A percentile compares a stretch with the other conserved stretches of the same genome.
phyloP scores from a whole-genome alignment of 2,113 vertebrate genomes.

The Marmota monax region DNA sequence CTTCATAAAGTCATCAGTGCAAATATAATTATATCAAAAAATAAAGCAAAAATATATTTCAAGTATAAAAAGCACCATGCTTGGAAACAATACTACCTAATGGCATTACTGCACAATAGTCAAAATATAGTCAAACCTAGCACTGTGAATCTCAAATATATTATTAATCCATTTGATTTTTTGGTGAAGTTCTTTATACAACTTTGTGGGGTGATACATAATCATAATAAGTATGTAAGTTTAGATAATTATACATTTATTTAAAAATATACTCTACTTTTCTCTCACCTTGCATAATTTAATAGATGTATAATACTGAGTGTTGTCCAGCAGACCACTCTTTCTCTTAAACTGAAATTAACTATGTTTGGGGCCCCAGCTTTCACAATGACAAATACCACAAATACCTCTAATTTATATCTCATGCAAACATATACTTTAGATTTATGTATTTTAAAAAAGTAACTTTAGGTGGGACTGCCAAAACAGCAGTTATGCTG shows the following conservation, averaged over 20 bases:
- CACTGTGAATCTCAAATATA: constrained; percentile 49
- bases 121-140: constrained; percentile 67
- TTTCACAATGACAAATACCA: constrained; percentile 28
- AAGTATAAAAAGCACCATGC: constrained; percentile 89
- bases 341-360: constrained; percentile 37
- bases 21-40: constrained; percentile 89
- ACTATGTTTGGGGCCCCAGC: not conserved
- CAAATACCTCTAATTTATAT: constrained; percentile 20
- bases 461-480: not conserved
- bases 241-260: constrained; percentile 45
- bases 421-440: not conserved
- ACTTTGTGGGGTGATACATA: constrained; percentile 27
- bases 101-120: constrained; percentile 85
- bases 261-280: constrained; percentile 61
- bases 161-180: constrained; percentile 60
- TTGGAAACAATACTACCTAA: constrained; percentile 81
- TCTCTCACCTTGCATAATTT: not conserved
- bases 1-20: constrained; percentile 88
- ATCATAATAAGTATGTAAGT: not conserved
- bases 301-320: not conserved
- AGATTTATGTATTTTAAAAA: not conserved
- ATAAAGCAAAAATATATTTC: constrained; percentile 86
- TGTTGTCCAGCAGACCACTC: not conserved
- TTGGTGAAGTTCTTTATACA: constrained; percentile 72
- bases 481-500: not conserved